Percentiles rank a stretch among this genome's conserved stretches.
These are phyloP conservation scores for Myotis lucifugus DNA, from an alignment of 2,113 vertebrate species.

Conservation along the genomic window DNA sequence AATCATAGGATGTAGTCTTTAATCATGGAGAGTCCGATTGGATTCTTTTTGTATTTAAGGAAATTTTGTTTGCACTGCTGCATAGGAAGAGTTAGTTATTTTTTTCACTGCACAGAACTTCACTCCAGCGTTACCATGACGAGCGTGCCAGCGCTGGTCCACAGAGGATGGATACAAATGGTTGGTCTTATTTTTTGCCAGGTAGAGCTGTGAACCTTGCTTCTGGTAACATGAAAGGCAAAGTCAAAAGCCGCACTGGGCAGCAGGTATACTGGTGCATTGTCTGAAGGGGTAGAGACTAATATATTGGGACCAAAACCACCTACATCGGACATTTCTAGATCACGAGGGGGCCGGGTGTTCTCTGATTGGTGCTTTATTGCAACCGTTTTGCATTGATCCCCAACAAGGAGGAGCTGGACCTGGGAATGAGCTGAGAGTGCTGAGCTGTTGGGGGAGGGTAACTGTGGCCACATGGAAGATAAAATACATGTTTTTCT, in stretches of 20 bases:
- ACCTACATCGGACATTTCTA: constrained; percentile 74
- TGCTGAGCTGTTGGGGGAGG: constrained; percentile 70
- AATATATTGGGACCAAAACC: constrained; percentile 84
- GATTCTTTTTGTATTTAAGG: constrained; percentile 58
- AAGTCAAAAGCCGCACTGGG: constrained; percentile 69
- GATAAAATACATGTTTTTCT: constrained; percentile 80
- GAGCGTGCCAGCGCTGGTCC: constrained; percentile 60
- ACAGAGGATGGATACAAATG: constrained; percentile 36
- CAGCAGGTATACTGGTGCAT: constrained; percentile 63
- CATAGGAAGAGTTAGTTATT: constrained; percentile 56
- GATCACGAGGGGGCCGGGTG: background rate
- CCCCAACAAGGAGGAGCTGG: constrained; percentile 48
- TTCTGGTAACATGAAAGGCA: constrained; percentile 58
- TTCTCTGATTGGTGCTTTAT: constrained; percentile 36
- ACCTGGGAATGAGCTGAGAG: constrained; percentile 39
- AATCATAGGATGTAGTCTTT: background rate
- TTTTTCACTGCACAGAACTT: constrained; percentile 65
- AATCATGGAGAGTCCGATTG: background rate
- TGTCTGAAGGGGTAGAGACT: constrained; percentile 66
- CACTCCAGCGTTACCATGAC: constrained; percentile 47
- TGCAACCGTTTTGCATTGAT: constrained; percentile 52
- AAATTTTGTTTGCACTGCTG: constrained; percentile 62
- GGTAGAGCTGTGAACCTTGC: constrained; percentile 67
- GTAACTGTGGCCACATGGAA: constrained; percentile 79
- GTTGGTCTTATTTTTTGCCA: constrained; percentile 55